Percentiles rank a stretch among this genome's conserved stretches.
phyloP scores from a whole-genome alignment of 1,140 invertebrate genomes.

The Atopsyche davidsoni region DNA sequence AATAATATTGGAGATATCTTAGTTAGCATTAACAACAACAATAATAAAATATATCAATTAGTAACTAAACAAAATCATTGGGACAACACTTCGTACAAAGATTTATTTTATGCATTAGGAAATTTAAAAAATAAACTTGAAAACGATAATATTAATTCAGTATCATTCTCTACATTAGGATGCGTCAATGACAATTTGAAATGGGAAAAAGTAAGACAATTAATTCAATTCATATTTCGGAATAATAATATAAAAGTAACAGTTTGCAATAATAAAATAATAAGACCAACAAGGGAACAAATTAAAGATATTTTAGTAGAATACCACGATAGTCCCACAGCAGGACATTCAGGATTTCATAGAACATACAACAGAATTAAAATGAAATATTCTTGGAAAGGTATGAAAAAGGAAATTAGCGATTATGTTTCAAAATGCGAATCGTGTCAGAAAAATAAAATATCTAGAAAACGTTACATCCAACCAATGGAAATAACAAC shows the following conservation, averaged over 20 bases:
- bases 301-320: too few species aligned
- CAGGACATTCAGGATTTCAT: conserved; percentile 31
- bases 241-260: conserved; percentile 20
- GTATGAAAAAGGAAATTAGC: conserved; percentile 32
- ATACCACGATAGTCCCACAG: too few species aligned
- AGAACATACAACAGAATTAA: conserved; percentile 32
- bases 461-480: conserved; percentile 25
- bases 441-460: conserved; percentile 33
- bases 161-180: conserved; percentile 12
- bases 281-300: conserved; percentile 6
- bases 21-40: not conserved
- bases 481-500: conserved; percentile 34
- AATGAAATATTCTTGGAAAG: conserved; percentile 30
- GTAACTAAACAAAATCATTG: conserved; percentile 22
- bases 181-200: conserved; percentile 16
- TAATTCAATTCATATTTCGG: conserved; percentile 23
- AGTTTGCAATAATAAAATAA: conserved; percentile 20
- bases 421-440: conserved; percentile 32
- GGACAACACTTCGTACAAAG: conserved; percentile 17
- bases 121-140: conserved; percentile 20
- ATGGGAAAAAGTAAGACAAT: conserved; percentile 24
- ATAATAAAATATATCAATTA: conserved; percentile 10
- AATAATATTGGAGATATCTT: conserved; percentile 2
- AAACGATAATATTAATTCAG: conserved; percentile 14
- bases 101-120: conserved; percentile 17